Evolutionary conservation across 2,113 vertebrate species (phyloP), one percentile per base, ranked within the genome.

Genomic region (Phrynosoma blainvillii): DNA sequence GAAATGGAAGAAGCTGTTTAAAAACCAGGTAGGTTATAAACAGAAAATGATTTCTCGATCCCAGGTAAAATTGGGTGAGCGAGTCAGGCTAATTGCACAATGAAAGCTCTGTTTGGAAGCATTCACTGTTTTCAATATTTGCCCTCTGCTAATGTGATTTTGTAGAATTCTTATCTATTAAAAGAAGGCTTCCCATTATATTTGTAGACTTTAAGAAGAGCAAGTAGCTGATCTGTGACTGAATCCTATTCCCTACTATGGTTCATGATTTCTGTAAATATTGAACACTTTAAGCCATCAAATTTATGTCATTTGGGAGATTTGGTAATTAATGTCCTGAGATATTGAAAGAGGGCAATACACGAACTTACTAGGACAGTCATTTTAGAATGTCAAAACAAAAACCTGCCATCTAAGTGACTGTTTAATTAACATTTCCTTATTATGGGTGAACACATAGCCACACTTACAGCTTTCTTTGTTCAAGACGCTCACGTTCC

Each of bases 281-380:
- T 23, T 20, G 62, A 70, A 78, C 42, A 70, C 14, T 11, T n/a
- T 68, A 87, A 93, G 66, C 89, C 89, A 90, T 93, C 62, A 40
- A 88, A 52, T 89, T 6, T 93, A 88, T 90, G 89, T 89, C 78
- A 79, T 91, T 90, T 92, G 75, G 77, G 30, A 86, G 85, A 77
- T 86, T 82, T 90, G 83, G 65, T 79, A 91, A 85, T 92, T 94
- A 89, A 88, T 79, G 89, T 71, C 42, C 81, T 90, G 90, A 94
- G 84, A 86, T 88, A 84, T 79, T 92, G 87, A 87, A 86, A 89
- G 90, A 79, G 42, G 87, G 80, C 84, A 87, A 65, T 88, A 73
- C 66, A 25, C 23, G 40, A 87, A 87, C 27, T 75, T 36, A 14
- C 20, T 14, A 66, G 47, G 12, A 82, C 88, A 89, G 32, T 66